phyloP scores from a whole-genome alignment of 2,888 invertebrate genomes.

The Ecliptopera silaceata region DNA sequence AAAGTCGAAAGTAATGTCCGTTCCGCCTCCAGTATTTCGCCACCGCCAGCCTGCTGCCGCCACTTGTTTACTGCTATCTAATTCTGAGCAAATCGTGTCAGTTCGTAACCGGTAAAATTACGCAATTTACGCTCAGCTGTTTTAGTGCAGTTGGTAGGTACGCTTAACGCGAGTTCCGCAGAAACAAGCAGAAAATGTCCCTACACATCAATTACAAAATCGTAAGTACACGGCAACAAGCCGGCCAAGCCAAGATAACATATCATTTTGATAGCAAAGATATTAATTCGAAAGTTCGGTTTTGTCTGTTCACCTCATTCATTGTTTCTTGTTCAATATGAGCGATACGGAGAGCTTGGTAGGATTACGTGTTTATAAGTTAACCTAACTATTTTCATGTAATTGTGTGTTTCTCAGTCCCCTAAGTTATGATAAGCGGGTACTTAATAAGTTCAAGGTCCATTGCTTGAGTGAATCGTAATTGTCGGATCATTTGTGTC shows the following conservation, averaged over 20 bases:
- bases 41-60: no score
- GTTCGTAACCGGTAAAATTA: neutral
- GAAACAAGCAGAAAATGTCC: constrained; percentile 40
- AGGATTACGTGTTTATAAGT: constrained; percentile 25
- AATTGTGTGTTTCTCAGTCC: constrained; percentile 12
- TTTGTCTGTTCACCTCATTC: constrained; percentile 11
- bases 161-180: neutral
- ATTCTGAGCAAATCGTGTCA: no score
- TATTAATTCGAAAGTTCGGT: constrained; percentile 2
- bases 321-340: constrained; percentile 41
- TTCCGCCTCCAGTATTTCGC: no score
- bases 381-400: constrained; percentile 22
- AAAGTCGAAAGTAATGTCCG: no score
- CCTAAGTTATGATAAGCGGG: constrained; percentile 22
- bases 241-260: no score
- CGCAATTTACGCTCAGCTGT: neutral
- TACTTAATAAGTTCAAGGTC: constrained; percentile 35
- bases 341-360: constrained; percentile 47
- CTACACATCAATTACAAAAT: constrained; percentile 46
- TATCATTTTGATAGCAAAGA: constrained; percentile 11
- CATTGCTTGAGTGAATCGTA: constrained; percentile 16
- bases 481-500: constrained; percentile 29
- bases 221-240: constrained; percentile 44
- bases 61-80: no score
- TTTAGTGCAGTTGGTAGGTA: neutral